These are phyloP conservation scores for Tachycineta bicolor DNA, from an alignment of 2,113 vertebrate genomes.

Conservation along the genomic window DNA sequence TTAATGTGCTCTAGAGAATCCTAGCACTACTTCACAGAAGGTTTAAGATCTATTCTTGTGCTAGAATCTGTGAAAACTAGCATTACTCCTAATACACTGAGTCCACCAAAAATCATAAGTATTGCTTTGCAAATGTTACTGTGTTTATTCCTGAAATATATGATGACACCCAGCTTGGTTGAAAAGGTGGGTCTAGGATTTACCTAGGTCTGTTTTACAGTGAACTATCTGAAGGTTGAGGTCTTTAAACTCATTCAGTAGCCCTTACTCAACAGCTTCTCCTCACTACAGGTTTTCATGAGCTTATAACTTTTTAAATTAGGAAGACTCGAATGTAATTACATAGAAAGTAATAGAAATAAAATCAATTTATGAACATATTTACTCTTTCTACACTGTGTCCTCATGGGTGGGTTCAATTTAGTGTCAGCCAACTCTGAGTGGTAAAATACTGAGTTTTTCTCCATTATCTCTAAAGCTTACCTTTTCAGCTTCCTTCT, in stretches of 20 bases:
- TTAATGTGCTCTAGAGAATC: background rate
- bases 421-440: background rate
- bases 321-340: background rate
- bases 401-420: background rate
- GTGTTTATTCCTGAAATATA: background rate
- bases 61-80: background rate
- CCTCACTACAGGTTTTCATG: background rate
- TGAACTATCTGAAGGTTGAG: background rate
- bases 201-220: background rate
- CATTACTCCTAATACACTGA: background rate
- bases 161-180: background rate
- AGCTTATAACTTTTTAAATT: background rate
- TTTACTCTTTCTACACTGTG: background rate
- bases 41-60: background rate
- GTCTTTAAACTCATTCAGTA: background rate
- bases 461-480: background rate
- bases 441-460: background rate
- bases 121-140: background rate
- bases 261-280: background rate
- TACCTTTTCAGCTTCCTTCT: background rate
- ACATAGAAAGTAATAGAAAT: background rate
- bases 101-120: background rate
- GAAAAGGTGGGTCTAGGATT: background rate
- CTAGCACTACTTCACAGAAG: background rate
- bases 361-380: background rate